Conservation (phyloP, 2,113 vertebrate species). For the Psettodes erumei region DNA sequence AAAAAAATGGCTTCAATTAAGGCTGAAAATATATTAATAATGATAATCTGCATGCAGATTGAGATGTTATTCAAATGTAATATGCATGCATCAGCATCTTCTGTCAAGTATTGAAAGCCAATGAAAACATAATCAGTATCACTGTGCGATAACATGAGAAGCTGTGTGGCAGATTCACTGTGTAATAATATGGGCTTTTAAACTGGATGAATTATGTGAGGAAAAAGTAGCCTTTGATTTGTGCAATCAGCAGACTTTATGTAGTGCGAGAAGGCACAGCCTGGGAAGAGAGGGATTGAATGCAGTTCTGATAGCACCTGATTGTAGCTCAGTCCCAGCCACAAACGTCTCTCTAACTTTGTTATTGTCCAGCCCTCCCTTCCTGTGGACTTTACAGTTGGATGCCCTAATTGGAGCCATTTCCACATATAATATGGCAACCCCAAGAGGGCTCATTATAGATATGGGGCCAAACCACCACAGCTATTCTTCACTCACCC, state of each 20-base stretch:
- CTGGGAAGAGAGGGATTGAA: slow-evolving; percentile 35
- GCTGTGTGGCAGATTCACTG: slow-evolving; percentile 4
- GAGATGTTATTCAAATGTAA: slow-evolving; percentile 5
- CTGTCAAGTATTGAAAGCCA: neutral
- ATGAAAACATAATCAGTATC: slow-evolving; percentile 4
- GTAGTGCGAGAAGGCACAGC: slow-evolving; percentile 12
- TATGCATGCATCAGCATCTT: slow-evolving; percentile 4
- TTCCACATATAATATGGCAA: slow-evolving; percentile 72
- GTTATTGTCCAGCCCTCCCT: slow-evolving; percentile 47
- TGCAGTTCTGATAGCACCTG: slow-evolving; percentile 48
- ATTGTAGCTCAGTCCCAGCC: slow-evolving; percentile 53
- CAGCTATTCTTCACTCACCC: slow-evolving; percentile 41
- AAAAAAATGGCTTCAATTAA: slow-evolving; percentile 1
- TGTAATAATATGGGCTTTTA: slow-evolving; percentile 8
- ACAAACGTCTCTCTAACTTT: slow-evolving; percentile 54
- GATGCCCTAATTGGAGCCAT: slow-evolving; percentile 78
- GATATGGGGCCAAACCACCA: slow-evolving; percentile 33
- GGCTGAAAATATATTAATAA: slow-evolving; percentile 28
- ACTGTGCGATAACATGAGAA: slow-evolving; percentile 14
- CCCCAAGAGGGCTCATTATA: slow-evolving; percentile 77
- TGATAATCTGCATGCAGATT: slow-evolving; percentile 2
- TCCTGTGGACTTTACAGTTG: slow-evolving; percentile 59
- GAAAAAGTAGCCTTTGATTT: slow-evolving; percentile 30
- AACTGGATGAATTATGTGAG: slow-evolving; percentile 2
- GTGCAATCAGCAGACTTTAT: slow-evolving; percentile 47